Base-by-base conservation (phyloP, 2,888 invertebrate genomes). In the Oscheius sp. region DNA sequence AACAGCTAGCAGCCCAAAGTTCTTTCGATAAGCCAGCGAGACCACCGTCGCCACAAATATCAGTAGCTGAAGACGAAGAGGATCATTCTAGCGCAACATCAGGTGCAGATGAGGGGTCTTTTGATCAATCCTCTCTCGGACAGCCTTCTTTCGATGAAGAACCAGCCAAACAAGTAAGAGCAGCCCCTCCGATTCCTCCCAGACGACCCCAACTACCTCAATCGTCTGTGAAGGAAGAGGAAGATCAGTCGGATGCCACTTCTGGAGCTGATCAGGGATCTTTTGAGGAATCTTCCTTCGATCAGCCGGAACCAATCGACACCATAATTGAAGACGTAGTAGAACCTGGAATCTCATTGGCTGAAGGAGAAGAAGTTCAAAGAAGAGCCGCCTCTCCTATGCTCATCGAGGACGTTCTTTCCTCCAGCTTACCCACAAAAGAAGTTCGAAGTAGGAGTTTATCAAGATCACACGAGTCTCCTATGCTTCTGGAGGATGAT, bases 1-100 rank as follows among this genome's bases (percentile, higher is more conserved):
- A 71, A 29, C 63, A 46, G n/a, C 37, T 75, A 27, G 75, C 75
- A 5, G 68, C 73, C 23, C 75, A 78, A 45, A 64, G 70, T 2
- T 71, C 76, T 15, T 72, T 74, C 63, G 74, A 74, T 15, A 20
- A 64, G 29, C 27, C 55, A 8, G 29, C 23, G 12, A 69, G 64
- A 15, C 27, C 48, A 0, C 33, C 23, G 15, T 23, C 46, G 3
- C 33, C 25, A 10, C 45, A 29, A 2, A 20, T 3, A 33, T 8
- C 20, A 4, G 31, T 8, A 4, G 39, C 29, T 2, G 57, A 23
- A 15, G 53, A 37, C 17, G 55, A n/a, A n/a, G n/a, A 65, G n/a
- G 39, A 39, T 10, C n/a, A 20, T 12, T 67, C 67, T 15, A 33
- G 58, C 27, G 72, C 65, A 3, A 72, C 72, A 33, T 72, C 72